Evolutionary conservation across 2,113 vertebrate genomes (phyloP), one percentile per base, ranked within the genome.

Genomic region (Chinchilla lanigera): DNA sequence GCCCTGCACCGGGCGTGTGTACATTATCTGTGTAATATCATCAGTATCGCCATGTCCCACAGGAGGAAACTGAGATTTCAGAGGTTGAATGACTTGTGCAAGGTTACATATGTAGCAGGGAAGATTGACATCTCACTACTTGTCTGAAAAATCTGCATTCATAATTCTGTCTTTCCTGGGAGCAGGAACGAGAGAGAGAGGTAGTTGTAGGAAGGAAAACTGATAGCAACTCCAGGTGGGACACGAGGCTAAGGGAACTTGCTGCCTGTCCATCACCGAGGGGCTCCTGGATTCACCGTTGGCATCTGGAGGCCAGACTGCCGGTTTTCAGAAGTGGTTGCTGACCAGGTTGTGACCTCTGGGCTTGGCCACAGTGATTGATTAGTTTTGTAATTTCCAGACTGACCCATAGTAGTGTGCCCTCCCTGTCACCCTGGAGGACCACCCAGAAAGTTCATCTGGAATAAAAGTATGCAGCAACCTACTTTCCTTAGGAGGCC

Each of bases 361-460:
- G 73, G 87, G 56, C 50, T 86, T 90, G 35, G 58, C 44, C 89
- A 50, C 86, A 2, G n/a, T 4, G 41, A 61, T 82, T 47, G 80
- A 52, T 71, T 86, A 41, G 82, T 93, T 94, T 82, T 54, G 22
- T 83, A 84, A 85, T 88, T 83, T 94, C 63, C 78, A 16, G 54
- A 77, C 41, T 84, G 47, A 85, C 69, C 63, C 26, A 16, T 28
- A 20, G 83, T 63, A n/a, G 77, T 73, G 52, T 60, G n/a, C 3
- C 44, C 5, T 87, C 61, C 44, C 9, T 12, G 33, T 56, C 47
- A 54, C 20, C n/a, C 30, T 47, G 47, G 69, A 65, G 41, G 93
- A 89, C 96, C 90, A 90, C 88, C 92, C 85, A 83, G 84, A 60
- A 89, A 60, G 90, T 75, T 78, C 50, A 89, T 83, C 38, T 78